A percentile compares a stretch with the other conserved stretches of the same genome.
Conservation (phyloP, 2,888 invertebrate genomes). For the Dasysyrphus albostriatus region DNA sequence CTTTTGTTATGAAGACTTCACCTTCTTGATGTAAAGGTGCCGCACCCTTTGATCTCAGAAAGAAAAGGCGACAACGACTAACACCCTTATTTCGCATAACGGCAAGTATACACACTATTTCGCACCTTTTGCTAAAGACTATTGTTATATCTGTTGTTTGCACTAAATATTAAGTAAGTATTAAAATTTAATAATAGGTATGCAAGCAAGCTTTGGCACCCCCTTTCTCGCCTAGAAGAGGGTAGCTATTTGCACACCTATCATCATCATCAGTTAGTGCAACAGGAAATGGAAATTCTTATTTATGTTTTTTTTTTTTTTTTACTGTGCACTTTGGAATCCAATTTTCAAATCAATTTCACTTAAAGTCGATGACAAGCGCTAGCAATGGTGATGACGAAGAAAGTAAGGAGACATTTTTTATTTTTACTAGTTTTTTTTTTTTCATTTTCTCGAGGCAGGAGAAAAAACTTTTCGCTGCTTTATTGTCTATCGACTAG, state of each 20-base stretch:
- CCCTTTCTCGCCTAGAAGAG: background rate
- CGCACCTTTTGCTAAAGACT: slow-evolving; percentile 68
- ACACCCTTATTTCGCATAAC: slow-evolving; percentile 1
- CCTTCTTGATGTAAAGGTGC: slow-evolving; percentile 6
- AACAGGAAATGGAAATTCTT: slow-evolving; percentile 62
- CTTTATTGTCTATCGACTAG: slow-evolving; percentile 40
- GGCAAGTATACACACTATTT: slow-evolving; percentile 50
- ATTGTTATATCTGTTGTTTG: slow-evolving; percentile 52
- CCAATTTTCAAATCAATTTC: slow-evolving; percentile 75
- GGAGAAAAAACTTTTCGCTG: background rate
- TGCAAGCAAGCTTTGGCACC: slow-evolving; percentile 34
- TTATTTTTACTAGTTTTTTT: background rate
- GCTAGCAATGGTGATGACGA: background rate
- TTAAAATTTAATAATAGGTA: slow-evolving; percentile 48
- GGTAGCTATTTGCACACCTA: background rate
- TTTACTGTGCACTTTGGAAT: slow-evolving; percentile 27
- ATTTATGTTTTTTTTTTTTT: no score
- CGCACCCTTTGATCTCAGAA: slow-evolving; percentile 47
- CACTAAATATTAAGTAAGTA: slow-evolving; percentile 31
- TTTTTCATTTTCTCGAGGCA: background rate
- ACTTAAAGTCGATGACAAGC: slow-evolving; percentile 52
- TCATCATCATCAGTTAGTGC: background rate
- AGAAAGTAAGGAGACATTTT: background rate
- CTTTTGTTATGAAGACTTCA: slow-evolving; percentile 47
- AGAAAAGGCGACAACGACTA: background rate